Evolutionary conservation across 2,888 invertebrate genomes (phyloP), one percentile per base, ranked within the genome.

Genomic region (Peribatodes rhomboidaria): DNA sequence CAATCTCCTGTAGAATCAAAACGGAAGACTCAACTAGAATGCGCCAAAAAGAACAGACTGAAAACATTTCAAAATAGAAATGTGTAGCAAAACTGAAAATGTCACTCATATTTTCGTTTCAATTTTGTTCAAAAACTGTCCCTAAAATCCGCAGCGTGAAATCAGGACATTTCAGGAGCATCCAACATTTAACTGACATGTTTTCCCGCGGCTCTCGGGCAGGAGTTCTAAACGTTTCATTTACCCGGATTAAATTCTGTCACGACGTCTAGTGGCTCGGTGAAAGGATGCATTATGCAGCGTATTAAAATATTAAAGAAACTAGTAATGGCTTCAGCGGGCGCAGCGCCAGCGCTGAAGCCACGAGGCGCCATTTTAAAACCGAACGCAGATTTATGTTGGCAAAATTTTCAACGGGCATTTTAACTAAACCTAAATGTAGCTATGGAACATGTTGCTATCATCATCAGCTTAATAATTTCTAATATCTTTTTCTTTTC

Each of bases 231-330:
- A 59, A 42, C 58, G 54, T 64, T 64, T 64, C 54, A 64, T 75
- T 76, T 71, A 74, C 55, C 67, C 55, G 81, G 78, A 83, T 85
- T 84, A 81, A 82, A 81, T 73, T 76, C 70, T 81, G 82, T 83
- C 82, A 82, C 77, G 74, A 74, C 78, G 79, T 82, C 81, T 78
- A 67, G 71, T 68, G 68, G 67, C 66, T 70, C 80, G 78, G 72
- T 80, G 80, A 83, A 83, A 82, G 81, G 83, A 84, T 87, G 86
- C 83, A 87, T 86, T 80, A 87, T 87, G 83, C 86, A 85, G 75
- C 77, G 83, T 85, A 87, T 88, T 87, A 87, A 87, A 86, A 85
- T 88, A 87, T 88, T 87, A 87, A 87, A 87, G 84, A 83, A 86
- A 84, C 76, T 78, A 78, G 81, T 82, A 83, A 83, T 82, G 79